Base-by-base conservation (phyloP, 2,888 invertebrate genomes). In the Polydrusus tereticollis region DNA sequence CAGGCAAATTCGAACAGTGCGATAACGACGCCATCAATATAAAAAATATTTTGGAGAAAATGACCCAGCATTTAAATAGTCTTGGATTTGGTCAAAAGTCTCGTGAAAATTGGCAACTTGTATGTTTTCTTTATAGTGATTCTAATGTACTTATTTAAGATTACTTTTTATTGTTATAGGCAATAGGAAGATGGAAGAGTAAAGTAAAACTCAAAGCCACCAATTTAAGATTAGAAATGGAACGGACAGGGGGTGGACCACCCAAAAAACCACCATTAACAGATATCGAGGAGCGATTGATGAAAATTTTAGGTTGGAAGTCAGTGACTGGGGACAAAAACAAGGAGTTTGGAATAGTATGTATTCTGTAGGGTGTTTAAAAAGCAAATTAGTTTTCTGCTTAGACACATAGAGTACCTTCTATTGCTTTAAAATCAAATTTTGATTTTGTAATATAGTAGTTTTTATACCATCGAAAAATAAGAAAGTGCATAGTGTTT, bases 261-360 rank as follows among this genome's bases (percentile, higher is more conserved):
- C 26, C 33, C n/a, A 43, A 20, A 43, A 20, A 43, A 21, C 29
- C 45, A 33, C 58, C 58, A 14, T 43, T 68, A 41, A 43, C 68
- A 45, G 58, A 60, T 12, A 45, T 50, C 21, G 68, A 68, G 10
- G 59, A 60, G 38, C 23, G 59, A 16, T 14, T 67, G 16, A 38
- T 67, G 45, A 26, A 36, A n/a, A 26, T 67, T 21, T 18, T 67
- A 55, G 67, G 67, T n/a, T 67, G 67, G 67, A 67, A 67, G 29
- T 43, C 57, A 7, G 16, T 59, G 14, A 45, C 23, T 20, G 67
- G 59, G 16, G 59, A 67, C 36, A 58, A 21, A 43, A 59, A 59
- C 10, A 45, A 18, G 36, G 67, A 67, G 45, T 59, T 67, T 36
- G 59, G 59, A 59, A 47, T 68, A 36, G 59, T 45, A 41, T 26